These are phyloP conservation scores for Drosophila hydei DNA, from an alignment of 1,140 invertebrate species.

Conservation along the genomic window DNA sequence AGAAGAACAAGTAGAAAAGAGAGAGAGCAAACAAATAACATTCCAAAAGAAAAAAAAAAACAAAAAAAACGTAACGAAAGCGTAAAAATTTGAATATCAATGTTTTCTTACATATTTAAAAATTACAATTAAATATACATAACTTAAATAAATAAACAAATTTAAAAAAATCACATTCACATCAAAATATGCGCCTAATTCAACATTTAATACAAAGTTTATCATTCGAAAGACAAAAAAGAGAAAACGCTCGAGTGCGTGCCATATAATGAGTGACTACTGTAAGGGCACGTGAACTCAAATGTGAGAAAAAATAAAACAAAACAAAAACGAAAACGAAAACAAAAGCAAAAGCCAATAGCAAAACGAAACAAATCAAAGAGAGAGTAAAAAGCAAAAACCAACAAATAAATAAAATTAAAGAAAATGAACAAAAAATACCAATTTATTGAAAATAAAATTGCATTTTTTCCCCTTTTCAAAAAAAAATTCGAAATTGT, in stretches of 20 bases:
- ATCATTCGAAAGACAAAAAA: neutral
- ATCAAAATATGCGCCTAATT: constrained; percentile 28
- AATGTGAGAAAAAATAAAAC: constrained; percentile 11
- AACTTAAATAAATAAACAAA: constrained; percentile 29
- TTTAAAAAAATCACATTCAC: constrained; percentile 3
- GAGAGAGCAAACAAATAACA: constrained; percentile 38
- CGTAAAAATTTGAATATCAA: constrained; percentile 48
- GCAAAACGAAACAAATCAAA: constrained; percentile 28
- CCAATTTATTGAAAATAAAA: constrained; percentile 69
- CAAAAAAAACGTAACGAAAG: constrained; percentile 4
- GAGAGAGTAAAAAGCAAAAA: constrained; percentile 24
- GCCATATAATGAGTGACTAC: constrained; percentile 19
- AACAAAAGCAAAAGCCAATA: constrained; percentile 18
- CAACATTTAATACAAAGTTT: constrained; percentile 21
- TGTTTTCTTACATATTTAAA: constrained; percentile 62
- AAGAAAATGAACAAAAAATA: constrained; percentile 46
- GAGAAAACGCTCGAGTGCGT: constrained; percentile 3
- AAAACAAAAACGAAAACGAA: constrained; percentile 12
- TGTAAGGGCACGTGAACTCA: constrained; percentile 21
- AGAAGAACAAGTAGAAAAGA: constrained; percentile 12
- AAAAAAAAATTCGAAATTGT: constrained; percentile 39
- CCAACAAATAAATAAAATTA: constrained; percentile 37
- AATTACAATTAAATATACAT: constrained; percentile 39
- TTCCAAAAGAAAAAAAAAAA: constrained; percentile 15
- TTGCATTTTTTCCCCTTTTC: constrained; percentile 74